These are phyloP conservation scores for Kryphioiulus occultus DNA, from an alignment of 2,888 invertebrate genomes.

Conservation along the genomic window DNA sequence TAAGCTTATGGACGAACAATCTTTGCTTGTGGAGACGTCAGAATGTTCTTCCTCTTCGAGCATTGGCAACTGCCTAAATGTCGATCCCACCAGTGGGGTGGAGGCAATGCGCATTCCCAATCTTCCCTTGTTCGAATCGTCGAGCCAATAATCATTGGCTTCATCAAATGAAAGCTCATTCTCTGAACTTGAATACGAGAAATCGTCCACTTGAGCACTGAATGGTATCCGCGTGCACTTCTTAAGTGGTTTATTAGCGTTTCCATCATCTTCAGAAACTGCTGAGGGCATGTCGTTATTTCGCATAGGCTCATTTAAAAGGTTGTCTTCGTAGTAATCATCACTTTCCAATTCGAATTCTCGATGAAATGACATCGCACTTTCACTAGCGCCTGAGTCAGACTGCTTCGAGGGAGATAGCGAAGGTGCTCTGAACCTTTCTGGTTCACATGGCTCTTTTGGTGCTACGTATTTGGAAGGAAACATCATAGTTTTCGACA, in stretches of 20 bases:
- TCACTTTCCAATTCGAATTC: not conserved
- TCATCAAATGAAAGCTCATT: slow-evolving; percentile 28
- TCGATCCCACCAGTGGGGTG: not conserved
- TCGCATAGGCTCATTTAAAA: not conserved
- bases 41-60: slow-evolving; percentile 27
- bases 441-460: slow-evolving; percentile 33
- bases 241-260: not conserved
- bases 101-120: not conserved
- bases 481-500: not conserved
- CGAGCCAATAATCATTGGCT: not conserved
- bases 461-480: slow-evolving; percentile 46
- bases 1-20: not conserved
- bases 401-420: not conserved
- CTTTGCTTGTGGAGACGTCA: not conserved
- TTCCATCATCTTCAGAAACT: not conserved
- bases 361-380: not conserved
- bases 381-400: not conserved
- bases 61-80: not conserved
- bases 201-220: not conserved
- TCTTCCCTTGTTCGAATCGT: not conserved
- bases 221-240: not conserved
- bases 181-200: not conserved
- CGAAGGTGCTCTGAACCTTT: not conserved
- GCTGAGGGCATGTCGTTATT: not conserved
- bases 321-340: not conserved